A percentile compares a stretch with the other conserved stretches of the same genome.
Evolutionary conservation across 1,140 invertebrate genomes (phyloP).

Genomic region (Caerostris darwini): DNA sequence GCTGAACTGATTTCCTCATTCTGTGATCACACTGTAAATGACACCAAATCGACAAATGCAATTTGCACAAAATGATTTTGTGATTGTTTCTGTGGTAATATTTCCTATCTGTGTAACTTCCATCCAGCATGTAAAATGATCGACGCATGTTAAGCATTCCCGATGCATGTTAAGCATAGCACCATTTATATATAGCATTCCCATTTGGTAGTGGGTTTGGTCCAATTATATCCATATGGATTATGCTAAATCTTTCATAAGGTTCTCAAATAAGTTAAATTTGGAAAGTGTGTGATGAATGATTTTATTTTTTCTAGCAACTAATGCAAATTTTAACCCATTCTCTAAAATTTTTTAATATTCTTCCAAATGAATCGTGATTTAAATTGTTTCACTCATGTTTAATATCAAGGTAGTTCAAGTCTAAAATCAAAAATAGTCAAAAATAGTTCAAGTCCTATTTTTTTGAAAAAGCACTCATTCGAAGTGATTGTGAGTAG

Average conservation of each 20-base stretch:
- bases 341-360: neutral
- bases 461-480: neutral
- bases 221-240: conserved; percentile 84
- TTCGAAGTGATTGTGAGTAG: neutral
- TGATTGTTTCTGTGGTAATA: neutral
- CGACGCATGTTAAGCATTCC: conserved; percentile 82
- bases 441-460: too few species aligned
- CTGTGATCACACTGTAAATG: conserved; percentile 66
- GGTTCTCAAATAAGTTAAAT: conserved; percentile 79
- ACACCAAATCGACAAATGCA: conserved; percentile 27
- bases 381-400: conserved; percentile 21
- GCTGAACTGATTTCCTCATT: conserved; percentile 13
- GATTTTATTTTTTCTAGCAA: conserved; percentile 32
- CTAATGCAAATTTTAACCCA: conserved; percentile 38
- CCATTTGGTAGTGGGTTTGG: conserved; percentile 81
- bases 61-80: conserved; percentile 2
- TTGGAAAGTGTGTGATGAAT: neutral
- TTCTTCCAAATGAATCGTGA: conserved; percentile 39
- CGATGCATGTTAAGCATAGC: too few species aligned
- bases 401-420: conserved; percentile 40
- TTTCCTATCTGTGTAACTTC: conserved; percentile 34
- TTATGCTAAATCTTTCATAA: conserved; percentile 80
- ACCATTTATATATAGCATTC: too few species aligned
- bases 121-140: conserved; percentile 81
- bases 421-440: too few species aligned